Conservation (phyloP, 2,113 vertebrate genomes). For the Scolopax mira region DNA sequence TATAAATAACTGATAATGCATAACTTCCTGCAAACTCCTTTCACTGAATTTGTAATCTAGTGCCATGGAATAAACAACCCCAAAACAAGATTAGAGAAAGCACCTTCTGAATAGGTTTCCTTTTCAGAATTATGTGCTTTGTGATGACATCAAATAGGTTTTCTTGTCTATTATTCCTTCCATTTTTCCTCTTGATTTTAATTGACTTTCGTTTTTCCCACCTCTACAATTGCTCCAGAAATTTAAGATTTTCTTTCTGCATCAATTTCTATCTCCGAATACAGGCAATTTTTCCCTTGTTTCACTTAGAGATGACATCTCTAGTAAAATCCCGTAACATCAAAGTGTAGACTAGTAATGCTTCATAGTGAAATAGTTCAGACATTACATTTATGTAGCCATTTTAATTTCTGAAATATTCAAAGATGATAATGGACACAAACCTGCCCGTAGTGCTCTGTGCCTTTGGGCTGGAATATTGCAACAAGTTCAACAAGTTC, state of each 20-base stretch:
- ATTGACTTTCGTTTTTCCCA: neutral
- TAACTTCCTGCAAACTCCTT: neutral
- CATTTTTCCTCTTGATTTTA: neutral
- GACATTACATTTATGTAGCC: neutral
- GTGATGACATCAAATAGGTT: neutral
- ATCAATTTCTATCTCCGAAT: neutral
- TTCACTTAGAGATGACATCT: neutral
- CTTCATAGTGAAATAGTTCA: neutral
- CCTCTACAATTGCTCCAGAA: neutral
- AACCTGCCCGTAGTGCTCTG: neutral
- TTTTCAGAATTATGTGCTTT: neutral
- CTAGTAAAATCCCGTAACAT: neutral
- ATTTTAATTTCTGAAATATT: constrained; percentile 49
- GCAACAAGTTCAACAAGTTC: neutral
- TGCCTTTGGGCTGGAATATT: neutral
- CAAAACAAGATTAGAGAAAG: neutral
- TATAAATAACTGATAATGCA: neutral
- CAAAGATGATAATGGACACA: neutral
- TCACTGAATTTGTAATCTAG: neutral
- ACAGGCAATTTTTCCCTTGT: neutral
- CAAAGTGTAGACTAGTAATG: neutral
- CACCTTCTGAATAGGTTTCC: neutral
- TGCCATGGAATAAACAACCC: neutral
- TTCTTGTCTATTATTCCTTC: neutral
- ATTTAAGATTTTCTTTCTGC: neutral